Base-by-base conservation (phyloP, 2,113 vertebrate genomes). In the Peromyscus maniculatus region DNA sequence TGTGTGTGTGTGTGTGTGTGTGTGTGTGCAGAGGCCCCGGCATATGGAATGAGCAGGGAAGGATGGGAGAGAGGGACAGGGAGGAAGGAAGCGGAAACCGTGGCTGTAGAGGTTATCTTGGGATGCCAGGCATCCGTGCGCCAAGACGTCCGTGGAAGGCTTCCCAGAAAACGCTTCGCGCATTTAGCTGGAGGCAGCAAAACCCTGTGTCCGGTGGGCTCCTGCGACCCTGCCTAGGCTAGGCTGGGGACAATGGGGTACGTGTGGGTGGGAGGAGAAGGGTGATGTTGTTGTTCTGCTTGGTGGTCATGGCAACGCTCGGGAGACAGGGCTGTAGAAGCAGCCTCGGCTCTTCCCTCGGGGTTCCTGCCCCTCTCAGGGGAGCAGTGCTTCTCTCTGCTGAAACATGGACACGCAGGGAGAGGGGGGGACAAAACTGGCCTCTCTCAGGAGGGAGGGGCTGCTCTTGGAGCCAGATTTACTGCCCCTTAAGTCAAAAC, bases 341-440 rank as follows among this genome's bases (percentile, higher is more conserved):
- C 19, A n/a, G 36, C 69, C n/a, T 82, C 28, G 17, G 55, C 39
- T 0, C 19, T 15, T 33, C 79, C 66, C 52, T 28, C 12, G 62
- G 64, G 43, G 21, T 55, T 72, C 92, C 64, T 55, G 22, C 15
- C 69, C 22, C 36, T 72, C 91, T 24, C 75, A 59, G 72, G 33
- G 72, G 62, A 87, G 5, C 3, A 2, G 1, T 17, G 11, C 62
- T 80, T 82, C 90, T 93, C 87, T 93, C 88, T 96, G 97, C 95
- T 59, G 94, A 94, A 96, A 95, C 43, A 22, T 13, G 26, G 82
- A 66, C 69, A 7, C 43, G 0, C 21, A 19, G 86, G 83, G 11
- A 75, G 92, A 86, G 46, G 19, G n/a, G 75, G 67, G 9, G 19
- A 33, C 24, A 24, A 1, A 59, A 12, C 57, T 33, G 49, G 19